A percentile compares a stretch with the other conserved stretches of the same genome.
phyloP scores from a whole-genome alignment of 2,113 vertebrate genomes.

The Mesitornis unicolor region DNA sequence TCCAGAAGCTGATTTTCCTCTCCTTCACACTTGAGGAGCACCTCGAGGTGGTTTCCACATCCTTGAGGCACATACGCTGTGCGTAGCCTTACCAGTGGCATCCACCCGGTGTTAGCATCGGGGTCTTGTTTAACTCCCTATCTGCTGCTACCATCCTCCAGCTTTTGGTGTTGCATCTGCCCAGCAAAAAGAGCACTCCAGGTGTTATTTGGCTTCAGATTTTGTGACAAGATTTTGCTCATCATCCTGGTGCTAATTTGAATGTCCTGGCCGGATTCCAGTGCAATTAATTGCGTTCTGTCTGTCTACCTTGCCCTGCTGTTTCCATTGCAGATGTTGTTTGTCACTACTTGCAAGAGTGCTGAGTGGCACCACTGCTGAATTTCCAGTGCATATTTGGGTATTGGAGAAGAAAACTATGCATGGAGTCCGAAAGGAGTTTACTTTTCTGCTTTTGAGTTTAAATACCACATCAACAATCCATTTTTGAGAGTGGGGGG shows the following conservation, averaged over 20 bases:
- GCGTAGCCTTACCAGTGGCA: background rate
- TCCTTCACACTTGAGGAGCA: background rate
- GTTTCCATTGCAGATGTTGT: background rate
- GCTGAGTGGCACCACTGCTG: background rate
- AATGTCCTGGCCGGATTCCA: conserved; percentile 9
- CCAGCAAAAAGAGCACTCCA: background rate
- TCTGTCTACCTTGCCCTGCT: background rate
- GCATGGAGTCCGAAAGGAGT: background rate
- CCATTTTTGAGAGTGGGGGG: background rate
- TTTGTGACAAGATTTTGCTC: background rate
- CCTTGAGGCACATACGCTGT: background rate
- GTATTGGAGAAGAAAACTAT: background rate
- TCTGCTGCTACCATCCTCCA: background rate
- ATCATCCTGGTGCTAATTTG: background rate
- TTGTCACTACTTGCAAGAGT: background rate
- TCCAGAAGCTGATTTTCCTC: background rate
- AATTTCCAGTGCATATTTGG: background rate
- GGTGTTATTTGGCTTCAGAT: background rate
- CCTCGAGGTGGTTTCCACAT: background rate
- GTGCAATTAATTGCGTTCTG: background rate
- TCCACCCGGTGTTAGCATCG: background rate
- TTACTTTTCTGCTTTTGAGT: background rate
- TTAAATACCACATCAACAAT: background rate
- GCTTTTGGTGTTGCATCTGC: background rate
- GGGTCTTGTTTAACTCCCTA: background rate